Evolutionary conservation across 2,888 invertebrate species (phyloP).

Genomic region (Patella ulyssiponensis): DNA sequence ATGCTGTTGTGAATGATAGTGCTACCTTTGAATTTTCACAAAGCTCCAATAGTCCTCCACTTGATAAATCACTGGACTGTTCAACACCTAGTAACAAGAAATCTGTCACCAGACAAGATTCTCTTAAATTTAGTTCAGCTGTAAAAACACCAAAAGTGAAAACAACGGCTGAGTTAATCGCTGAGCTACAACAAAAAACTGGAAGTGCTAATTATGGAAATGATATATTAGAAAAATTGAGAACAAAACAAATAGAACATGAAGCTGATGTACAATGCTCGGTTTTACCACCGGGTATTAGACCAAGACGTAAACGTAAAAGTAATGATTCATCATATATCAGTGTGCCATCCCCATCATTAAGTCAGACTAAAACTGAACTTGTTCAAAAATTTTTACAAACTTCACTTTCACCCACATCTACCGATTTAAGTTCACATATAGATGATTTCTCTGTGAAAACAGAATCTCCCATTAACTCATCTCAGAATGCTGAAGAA

Average conservation of each 20-base stretch:
- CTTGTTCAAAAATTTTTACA: slow-evolving; percentile 72
- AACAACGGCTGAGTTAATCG: slow-evolving; percentile 86
- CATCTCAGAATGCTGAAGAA: slow-evolving; percentile 43
- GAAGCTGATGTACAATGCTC: slow-evolving; percentile 54
- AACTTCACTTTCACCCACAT: slow-evolving; percentile 57
- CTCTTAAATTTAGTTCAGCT: background rate
- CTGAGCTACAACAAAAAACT: slow-evolving; percentile 79
- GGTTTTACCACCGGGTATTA: slow-evolving; percentile 64
- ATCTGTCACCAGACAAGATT: background rate
- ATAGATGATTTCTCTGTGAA: slow-evolving; percentile 74
- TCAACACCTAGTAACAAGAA: background rate
- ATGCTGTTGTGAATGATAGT: slow-evolving; percentile 9
- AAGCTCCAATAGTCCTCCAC: background rate
- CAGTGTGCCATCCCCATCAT: slow-evolving; percentile 47
- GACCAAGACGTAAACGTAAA: slow-evolving; percentile 57
- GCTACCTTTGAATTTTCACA: background rate
- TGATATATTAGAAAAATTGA: slow-evolving; percentile 63
- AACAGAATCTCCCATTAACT: slow-evolving; percentile 74
- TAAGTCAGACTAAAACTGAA: slow-evolving; percentile 71
- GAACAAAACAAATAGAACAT: slow-evolving; percentile 65
- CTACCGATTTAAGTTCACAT: slow-evolving; percentile 53
- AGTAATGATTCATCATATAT: slow-evolving; percentile 43
- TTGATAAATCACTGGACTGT: background rate
- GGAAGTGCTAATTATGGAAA: slow-evolving; percentile 54
- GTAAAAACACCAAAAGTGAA: slow-evolving; percentile 76